These are phyloP conservation scores for Xestia xanthographa DNA, from an alignment of 2,888 invertebrate genomes.

Conservation along the genomic window DNA sequence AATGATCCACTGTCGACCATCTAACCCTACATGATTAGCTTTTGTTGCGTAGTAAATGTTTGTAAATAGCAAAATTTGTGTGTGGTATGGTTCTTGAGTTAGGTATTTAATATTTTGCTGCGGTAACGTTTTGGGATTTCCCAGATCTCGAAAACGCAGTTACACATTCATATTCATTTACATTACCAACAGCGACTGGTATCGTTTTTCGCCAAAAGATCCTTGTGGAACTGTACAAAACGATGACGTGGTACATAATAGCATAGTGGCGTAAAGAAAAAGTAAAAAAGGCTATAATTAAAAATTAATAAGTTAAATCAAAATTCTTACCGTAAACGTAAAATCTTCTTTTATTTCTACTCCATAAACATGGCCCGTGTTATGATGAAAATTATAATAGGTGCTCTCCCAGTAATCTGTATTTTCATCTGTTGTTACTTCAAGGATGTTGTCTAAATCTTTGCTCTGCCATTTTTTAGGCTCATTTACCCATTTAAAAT, in stretches of 20 bases:
- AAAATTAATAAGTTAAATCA: not conserved
- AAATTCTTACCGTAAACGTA: constrained; percentile 75
- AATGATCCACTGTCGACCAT: too few species aligned
- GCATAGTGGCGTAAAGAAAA: not conserved
- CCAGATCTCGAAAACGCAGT: too few species aligned
- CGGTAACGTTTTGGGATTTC: too few species aligned
- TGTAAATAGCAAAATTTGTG: too few species aligned
- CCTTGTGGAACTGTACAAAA: not conserved
- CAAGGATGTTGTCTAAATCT: constrained; percentile 65
- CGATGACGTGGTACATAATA: not conserved
- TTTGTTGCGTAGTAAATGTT: too few species aligned
- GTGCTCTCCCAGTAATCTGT: constrained; percentile 86
- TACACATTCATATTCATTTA: too few species aligned
- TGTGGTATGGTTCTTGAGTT: too few species aligned
- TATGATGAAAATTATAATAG: constrained; percentile 78
- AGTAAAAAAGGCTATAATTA: not conserved
- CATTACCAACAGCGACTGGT: not conserved
- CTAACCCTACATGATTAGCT: too few species aligned
- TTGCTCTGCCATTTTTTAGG: constrained; percentile 76
- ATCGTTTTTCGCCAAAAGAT: not conserved
- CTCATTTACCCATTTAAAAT: constrained; percentile 82
- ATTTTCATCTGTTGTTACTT: constrained; percentile 77
- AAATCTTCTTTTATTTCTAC: constrained; percentile 78
- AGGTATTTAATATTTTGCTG: too few species aligned
- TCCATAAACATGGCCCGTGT: constrained; percentile 81